Evolutionary conservation across 1,140 invertebrate genomes (phyloP).

Genomic region (Eueides isabella): DNA sequence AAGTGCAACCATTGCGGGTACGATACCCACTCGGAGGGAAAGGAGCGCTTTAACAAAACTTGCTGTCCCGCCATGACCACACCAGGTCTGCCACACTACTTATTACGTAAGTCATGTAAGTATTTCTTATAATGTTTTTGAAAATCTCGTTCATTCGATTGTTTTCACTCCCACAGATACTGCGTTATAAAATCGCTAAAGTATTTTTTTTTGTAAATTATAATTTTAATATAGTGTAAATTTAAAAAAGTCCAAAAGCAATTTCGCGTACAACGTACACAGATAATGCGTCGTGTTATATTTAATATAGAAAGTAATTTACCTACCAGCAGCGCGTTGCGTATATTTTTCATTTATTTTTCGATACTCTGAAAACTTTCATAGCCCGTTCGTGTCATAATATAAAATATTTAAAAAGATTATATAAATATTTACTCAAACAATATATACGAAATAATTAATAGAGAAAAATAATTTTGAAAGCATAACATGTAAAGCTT

Average conservation of each 20-base stretch:
- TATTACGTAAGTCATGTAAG: no score
- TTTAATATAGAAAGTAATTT: conserved; percentile 10
- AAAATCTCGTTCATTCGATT: no score
- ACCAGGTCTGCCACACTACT: no score
- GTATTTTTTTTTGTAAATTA: no score
- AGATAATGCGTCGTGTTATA: background rate
- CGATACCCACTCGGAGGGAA: no score
- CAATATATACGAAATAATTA: background rate
- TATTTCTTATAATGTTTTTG: no score
- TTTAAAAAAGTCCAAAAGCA: background rate
- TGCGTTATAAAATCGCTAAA: no score
- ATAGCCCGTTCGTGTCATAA: background rate
- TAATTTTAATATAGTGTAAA: no score
- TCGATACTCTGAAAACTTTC: background rate
- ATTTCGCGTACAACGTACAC: background rate
- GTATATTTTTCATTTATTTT: conserved; percentile 1
- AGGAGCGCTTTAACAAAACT: no score
- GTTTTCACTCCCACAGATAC: no score
- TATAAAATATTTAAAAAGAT: conserved; percentile 2
- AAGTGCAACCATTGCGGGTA: no score
- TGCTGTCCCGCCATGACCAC: no score
- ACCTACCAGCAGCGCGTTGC: background rate
- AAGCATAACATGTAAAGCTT: background rate
- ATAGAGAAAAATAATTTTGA: background rate
- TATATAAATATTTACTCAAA: background rate